Evolutionary conservation across 2,888 invertebrate species (phyloP), one percentile per base, ranked within the genome.

Genomic region (Chesias legatella): DNA sequence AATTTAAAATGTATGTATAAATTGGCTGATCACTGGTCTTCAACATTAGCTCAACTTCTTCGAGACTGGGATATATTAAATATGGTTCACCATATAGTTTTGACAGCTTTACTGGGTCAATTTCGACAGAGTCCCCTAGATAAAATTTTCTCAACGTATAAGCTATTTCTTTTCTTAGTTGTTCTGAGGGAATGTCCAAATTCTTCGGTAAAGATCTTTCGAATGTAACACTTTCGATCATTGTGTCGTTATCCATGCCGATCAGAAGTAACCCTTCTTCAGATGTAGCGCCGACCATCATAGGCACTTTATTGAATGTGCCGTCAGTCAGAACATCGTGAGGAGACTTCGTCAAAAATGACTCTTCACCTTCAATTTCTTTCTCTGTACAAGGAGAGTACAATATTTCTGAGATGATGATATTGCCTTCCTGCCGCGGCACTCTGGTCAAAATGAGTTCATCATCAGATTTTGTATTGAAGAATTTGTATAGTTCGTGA

Each of bases 361-460:
- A 56, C 43, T 82, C 83, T 1, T 69, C 73, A 0, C 77, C 81
- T n/a, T 76, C 71, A 34, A 83, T 63, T 5, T 37, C 22, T 6
- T 61, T 49, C 49, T 85, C 85, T 13, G 67, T 59, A 37, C 85
- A 85, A 1, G 82, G 82, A 0, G 69, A 54, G 32, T 69, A 80
- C 1, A 83, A 48, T 9, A 76, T 60, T 54, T 81, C 81, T 0
- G 79, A 70, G 11, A 68, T 20, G 0, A 76, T 52, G 0, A 58
- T 38, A 43, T 72, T 74, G 1, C 78, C 78, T 24, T 69, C 58
- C 26, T 52, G 52, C 21, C 81, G 64, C 0, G 78, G 79, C 0
- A 81, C 72, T 53, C 74, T 70, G 0, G 74, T 76, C 1, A 73
- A 42, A 13, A 82, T 59, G 0, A 82, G 56, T 20, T 83, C 81